Conservation (phyloP, 1,140 invertebrate genomes). For the Drosophila subpulchrella region DNA sequence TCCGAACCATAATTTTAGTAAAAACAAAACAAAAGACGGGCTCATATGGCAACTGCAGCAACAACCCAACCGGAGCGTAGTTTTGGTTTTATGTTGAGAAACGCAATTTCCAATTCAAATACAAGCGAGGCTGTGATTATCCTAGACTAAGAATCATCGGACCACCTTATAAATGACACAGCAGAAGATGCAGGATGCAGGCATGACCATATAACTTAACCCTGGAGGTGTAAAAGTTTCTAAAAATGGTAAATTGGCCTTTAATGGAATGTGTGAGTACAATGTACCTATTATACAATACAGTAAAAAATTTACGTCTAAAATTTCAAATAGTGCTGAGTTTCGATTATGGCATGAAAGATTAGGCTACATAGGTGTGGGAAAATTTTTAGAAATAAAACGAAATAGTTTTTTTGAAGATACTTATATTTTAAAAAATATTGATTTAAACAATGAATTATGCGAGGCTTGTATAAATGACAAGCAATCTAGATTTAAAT, state of each 20-base stretch:
- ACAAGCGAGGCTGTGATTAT: no score
- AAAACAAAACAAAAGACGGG: no score
- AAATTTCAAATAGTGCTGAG: background rate
- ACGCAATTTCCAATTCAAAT: no score
- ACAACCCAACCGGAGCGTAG: no score
- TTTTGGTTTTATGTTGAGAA: no score
- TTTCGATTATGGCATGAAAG: slow-evolving; percentile 8
- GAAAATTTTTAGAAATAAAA: slow-evolving; percentile 75
- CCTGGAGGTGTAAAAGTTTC: slow-evolving; percentile 1
- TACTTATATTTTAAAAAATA: slow-evolving; percentile 3
- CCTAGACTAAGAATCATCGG: no score
- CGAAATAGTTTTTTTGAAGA: slow-evolving; percentile 72
- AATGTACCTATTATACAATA: slow-evolving; percentile 43
- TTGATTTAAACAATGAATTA: no score
- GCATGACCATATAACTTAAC: slow-evolving; percentile 9
- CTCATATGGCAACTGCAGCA: no score
- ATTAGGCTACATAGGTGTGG: slow-evolving; percentile 70
- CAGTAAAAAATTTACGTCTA: slow-evolving; percentile 42
- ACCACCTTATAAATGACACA: background rate
- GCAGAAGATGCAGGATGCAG: slow-evolving; percentile 4
- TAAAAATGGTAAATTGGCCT: slow-evolving; percentile 1
- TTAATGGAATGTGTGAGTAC: background rate
- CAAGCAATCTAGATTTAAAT: slow-evolving; percentile 1
- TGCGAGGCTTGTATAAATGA: no score
- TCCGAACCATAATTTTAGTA: no score